Percentiles rank a stretch among this genome's conserved stretches.
phyloP scores from a whole-genome alignment of 2,888 invertebrate species.

The Meghimatium bilineatum region DNA sequence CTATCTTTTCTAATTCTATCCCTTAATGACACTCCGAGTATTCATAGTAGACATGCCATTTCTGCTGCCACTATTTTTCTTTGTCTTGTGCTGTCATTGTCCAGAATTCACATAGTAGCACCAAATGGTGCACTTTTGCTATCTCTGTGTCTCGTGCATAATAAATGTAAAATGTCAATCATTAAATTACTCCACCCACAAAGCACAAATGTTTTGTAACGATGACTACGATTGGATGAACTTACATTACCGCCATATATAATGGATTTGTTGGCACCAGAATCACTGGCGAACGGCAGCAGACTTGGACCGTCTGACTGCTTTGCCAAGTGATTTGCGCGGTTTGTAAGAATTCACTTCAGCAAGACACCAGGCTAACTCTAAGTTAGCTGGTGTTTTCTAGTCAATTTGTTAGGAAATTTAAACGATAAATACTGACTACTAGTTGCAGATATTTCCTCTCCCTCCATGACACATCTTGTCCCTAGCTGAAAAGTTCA shows the following conservation, averaged over 20 bases:
- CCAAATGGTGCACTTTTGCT: not conserved
- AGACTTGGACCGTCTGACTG: conserved; percentile 37
- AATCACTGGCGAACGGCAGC: conserved; percentile 20
- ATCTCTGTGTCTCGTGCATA: not conserved
- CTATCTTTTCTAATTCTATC: no score
- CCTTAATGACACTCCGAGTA: no score
- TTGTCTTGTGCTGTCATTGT: not conserved
- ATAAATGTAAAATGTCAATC: conserved; percentile 5
- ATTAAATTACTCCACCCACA: not conserved
- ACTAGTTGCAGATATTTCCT: not conserved
- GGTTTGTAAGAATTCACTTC: not conserved
- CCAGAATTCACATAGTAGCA: not conserved
- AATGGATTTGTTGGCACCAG: not conserved
- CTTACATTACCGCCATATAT: not conserved
- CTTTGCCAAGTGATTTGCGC: not conserved
- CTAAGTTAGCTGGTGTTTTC: conserved; percentile 26
- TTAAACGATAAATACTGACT: not conserved
- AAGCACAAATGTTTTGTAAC: not conserved
- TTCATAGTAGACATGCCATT: no score
- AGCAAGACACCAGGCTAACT: conserved; percentile 27
- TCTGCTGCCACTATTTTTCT: no score
- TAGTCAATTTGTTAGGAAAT: not conserved
- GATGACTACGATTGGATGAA: not conserved
- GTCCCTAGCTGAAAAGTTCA: conserved; percentile 38
- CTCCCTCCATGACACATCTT: not conserved